Conservation (phyloP, 1,140 invertebrate species). For the Lordiphosa clarofinis region DNA sequence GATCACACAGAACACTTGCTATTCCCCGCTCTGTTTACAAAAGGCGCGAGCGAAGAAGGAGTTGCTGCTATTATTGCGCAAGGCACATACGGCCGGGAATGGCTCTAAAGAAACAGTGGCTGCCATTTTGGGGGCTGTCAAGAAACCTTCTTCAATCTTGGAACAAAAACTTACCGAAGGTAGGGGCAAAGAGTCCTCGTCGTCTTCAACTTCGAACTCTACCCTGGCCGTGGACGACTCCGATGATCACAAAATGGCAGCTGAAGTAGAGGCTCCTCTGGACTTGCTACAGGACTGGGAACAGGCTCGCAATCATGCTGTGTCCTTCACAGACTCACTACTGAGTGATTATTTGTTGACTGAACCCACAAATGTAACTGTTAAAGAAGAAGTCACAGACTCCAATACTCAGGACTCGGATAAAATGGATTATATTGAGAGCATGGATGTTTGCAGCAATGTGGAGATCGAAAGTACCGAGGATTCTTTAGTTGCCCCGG, state of each 20-base stretch:
- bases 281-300: slow-evolving; percentile 76
- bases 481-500: slow-evolving; percentile 47
- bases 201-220: not conserved
- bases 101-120: slow-evolving; percentile 78
- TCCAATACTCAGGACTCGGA: slow-evolving; percentile 59
- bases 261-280: slow-evolving; percentile 60
- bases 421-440: slow-evolving; percentile 74
- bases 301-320: slow-evolving; percentile 54
- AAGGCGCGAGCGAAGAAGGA: slow-evolving; percentile 85
- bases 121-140: slow-evolving; percentile 73
- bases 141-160: slow-evolving; percentile 80
- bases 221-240: slow-evolving; percentile 58
- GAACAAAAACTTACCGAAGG: slow-evolving; percentile 81
- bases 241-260: slow-evolving; percentile 53
- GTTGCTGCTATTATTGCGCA: slow-evolving; percentile 84
- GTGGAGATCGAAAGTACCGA: slow-evolving; percentile 76
- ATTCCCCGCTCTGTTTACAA: slow-evolving; percentile 88
- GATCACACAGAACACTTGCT: slow-evolving; percentile 84
- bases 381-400: slow-evolving; percentile 47
- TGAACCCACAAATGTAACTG: slow-evolving; percentile 9
- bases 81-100: slow-evolving; percentile 81
- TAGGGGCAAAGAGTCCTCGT: slow-evolving; percentile 53
- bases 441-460: slow-evolving; percentile 75
- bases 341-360: slow-evolving; percentile 40
- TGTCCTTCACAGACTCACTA: slow-evolving; percentile 45